Conservation (phyloP, 2,797 vertebrate genomes). For the Aphelocoma californica region DNA sequence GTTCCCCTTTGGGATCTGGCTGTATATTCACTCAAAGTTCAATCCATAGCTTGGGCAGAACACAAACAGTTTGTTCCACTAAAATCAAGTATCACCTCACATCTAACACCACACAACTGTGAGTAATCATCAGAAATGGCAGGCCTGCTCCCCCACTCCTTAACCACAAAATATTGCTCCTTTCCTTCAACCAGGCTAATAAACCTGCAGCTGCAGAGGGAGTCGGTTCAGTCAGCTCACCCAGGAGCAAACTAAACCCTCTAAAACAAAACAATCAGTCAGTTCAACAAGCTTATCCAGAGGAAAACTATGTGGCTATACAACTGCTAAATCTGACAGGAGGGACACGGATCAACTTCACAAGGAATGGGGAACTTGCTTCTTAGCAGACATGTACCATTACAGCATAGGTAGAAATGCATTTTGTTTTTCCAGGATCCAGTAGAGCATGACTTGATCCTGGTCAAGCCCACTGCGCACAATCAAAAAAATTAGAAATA, state of each 20-base stretch:
- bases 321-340: neutral
- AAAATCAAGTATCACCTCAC: neutral
- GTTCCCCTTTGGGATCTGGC: neutral
- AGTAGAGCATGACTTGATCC: neutral
- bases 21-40: neutral
- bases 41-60: neutral
- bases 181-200: neutral
- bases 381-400: neutral
- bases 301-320: neutral
- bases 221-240: neutral
- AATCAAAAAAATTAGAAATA: neutral
- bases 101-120: neutral
- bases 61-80: neutral
- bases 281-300: neutral
- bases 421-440: neutral
- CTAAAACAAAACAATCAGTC: neutral
- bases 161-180: neutral
- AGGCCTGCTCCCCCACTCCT: neutral
- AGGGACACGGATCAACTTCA: neutral
- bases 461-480: rapidly evolving
- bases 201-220: neutral
- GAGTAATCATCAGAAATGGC: neutral
- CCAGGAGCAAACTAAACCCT: neutral
- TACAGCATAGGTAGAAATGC: neutral
- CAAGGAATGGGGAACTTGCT: neutral